A percentile compares a stretch with the other conserved stretches of the same genome.
Conservation (phyloP, 2,797 vertebrate species). For the Toxotes lorentzi region DNA sequence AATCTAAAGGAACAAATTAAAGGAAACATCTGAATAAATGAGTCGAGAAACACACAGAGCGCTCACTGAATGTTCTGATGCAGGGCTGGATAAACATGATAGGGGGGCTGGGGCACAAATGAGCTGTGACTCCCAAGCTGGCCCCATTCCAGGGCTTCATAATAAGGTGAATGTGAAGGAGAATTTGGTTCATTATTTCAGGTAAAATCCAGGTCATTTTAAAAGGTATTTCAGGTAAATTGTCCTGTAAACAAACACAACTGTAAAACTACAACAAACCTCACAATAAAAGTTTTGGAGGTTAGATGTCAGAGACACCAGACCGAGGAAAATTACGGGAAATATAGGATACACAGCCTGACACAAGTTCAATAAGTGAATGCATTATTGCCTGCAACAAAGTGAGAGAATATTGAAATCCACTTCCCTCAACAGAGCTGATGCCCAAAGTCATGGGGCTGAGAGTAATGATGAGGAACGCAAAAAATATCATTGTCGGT, state of each 20-base stretch:
- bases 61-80: neutral
- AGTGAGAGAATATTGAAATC: constrained; percentile 45
- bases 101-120: neutral
- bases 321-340: constrained; percentile 7
- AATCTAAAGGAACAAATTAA: neutral
- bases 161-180: too few relatives aligned
- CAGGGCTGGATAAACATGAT: neutral
- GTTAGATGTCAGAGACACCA: constrained; percentile 5
- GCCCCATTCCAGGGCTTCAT: too few relatives aligned
- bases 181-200: too few relatives aligned
- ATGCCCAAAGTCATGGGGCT: constrained; percentile 5
- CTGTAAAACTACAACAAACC: neutral
- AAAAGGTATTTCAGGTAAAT: too few relatives aligned
- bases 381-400: constrained; percentile 25
- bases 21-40: neutral
- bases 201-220: too few relatives aligned
- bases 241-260: neutral
- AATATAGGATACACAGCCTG: constrained; percentile 23
- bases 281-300: constrained; percentile 11
- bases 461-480: constrained; percentile 47
- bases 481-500: constrained; percentile 23
- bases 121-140: neutral
- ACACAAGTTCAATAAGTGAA: constrained; percentile 35
- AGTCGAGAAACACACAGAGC: neutral
- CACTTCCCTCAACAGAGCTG: constrained; percentile 22